Conservation (phyloP, 2,797 vertebrate species). For the Fratercula arctica region DNA sequence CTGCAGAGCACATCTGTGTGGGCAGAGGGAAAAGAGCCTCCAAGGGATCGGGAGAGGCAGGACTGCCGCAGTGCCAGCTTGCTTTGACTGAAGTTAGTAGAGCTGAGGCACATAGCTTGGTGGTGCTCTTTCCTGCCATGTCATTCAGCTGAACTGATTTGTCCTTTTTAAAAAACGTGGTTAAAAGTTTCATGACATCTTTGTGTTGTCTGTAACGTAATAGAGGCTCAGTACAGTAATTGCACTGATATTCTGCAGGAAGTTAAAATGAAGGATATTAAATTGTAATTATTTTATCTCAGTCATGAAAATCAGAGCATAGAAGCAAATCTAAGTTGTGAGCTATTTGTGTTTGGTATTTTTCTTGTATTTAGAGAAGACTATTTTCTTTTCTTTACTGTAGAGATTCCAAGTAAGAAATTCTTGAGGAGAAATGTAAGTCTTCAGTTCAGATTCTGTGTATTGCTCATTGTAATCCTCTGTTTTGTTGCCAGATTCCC, state of each 20-base stretch:
- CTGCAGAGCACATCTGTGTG: background rate
- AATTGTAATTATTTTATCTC: background rate
- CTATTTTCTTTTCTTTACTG: background rate
- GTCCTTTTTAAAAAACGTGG: background rate
- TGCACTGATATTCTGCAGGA: background rate
- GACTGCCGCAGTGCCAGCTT: background rate
- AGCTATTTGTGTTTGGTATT: background rate
- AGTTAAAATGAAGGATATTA: background rate
- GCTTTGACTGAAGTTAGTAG: background rate
- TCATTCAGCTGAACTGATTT: background rate
- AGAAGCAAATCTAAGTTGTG: background rate
- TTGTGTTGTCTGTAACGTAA: background rate
- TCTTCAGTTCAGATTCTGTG: background rate
- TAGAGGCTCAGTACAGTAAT: background rate
- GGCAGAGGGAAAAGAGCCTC: background rate
- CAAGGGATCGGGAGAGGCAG: background rate
- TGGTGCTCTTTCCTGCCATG: background rate
- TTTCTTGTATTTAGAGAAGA: background rate
- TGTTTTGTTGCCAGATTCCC: background rate
- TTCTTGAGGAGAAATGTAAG: background rate
- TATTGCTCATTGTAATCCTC: background rate
- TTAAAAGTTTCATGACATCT: background rate
- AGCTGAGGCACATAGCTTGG: rapidly evolving
- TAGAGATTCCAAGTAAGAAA: background rate
- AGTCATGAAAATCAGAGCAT: background rate